Evolutionary conservation across 2,113 vertebrate species (phyloP).

Genomic region (Bubo bubo): DNA sequence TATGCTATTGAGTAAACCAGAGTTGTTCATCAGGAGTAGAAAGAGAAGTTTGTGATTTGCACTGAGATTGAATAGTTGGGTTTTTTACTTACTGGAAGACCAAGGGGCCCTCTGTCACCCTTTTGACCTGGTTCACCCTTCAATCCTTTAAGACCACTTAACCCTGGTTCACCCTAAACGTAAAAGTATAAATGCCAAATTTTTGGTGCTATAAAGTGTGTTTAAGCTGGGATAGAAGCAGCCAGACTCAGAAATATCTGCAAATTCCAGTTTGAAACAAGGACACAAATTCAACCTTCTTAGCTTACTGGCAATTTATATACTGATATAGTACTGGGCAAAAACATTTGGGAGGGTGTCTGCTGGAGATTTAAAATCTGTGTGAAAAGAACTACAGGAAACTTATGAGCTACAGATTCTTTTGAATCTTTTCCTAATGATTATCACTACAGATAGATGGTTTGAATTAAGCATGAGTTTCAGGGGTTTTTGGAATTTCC

Average conservation of each 20-base stretch:
- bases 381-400: not conserved
- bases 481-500: not conserved
- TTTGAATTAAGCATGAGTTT: not conserved
- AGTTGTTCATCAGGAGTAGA: constrained; percentile 62
- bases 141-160: constrained; percentile 94
- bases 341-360: not conserved
- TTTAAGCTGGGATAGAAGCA: constrained; percentile 77
- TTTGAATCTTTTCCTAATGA: not conserved
- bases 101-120: constrained; percentile 97
- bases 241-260: constrained; percentile 62
- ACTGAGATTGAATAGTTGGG: constrained; percentile 75
- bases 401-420: not conserved
- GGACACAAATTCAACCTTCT: not conserved
- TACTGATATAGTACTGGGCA: not conserved
- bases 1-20: constrained; percentile 61
- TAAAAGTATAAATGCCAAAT: constrained; percentile 83
- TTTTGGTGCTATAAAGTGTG: constrained; percentile 75
- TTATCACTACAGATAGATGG: not conserved
- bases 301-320: not conserved
- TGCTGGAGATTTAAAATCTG: not conserved
- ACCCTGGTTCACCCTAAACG: constrained; percentile 93
- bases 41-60: constrained; percentile 71
- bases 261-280: constrained; percentile 76
- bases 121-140: constrained; percentile 96
- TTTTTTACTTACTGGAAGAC: constrained; percentile 97